These are phyloP conservation scores for Drosophila antonietae DNA, from an alignment of 2,888 invertebrate species.

Conservation along the genomic window DNA sequence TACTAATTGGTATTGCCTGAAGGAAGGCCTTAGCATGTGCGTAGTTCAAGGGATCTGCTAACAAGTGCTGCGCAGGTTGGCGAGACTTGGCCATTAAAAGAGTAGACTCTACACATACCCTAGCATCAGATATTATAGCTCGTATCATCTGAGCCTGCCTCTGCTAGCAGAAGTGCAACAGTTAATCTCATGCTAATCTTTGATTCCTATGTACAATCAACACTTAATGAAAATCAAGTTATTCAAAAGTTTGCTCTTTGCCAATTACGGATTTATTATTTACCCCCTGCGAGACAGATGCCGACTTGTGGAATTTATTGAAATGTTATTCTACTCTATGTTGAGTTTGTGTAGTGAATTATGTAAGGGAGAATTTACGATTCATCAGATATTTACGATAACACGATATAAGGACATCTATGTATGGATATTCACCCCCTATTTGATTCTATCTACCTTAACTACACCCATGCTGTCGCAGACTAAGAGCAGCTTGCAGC, in stretches of 20 bases:
- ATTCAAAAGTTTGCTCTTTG: too few species aligned
- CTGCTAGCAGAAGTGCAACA: not conserved
- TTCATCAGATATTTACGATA: not conserved
- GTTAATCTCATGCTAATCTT: not conserved
- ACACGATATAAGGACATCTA: not conserved
- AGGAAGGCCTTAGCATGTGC: slow-evolving; percentile 22
- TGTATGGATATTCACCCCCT: not conserved
- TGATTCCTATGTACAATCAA: too few species aligned
- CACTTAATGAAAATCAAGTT: too few species aligned
- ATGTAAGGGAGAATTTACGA: too few species aligned
- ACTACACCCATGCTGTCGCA: slow-evolving; percentile 24
- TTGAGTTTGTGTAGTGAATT: not conserved
- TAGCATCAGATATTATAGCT: too few species aligned
- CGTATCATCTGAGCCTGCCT: too few species aligned
- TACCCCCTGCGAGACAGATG: not conserved
- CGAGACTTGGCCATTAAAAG: too few species aligned
- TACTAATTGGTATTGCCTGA: slow-evolving; percentile 74
- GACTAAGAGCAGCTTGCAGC: slow-evolving; percentile 25
- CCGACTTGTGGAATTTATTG: too few species aligned
- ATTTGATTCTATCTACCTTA: not conserved
- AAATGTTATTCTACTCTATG: not conserved
- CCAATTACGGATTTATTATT: not conserved
- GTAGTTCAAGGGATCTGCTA: slow-evolving; percentile 6
- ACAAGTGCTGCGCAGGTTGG: too few species aligned
- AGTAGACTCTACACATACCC: too few species aligned